A percentile compares a stretch with the other conserved stretches of the same genome.
phyloP scores from a whole-genome alignment of 2,888 invertebrate genomes.

The Scelioninae gen. 1 region DNA sequence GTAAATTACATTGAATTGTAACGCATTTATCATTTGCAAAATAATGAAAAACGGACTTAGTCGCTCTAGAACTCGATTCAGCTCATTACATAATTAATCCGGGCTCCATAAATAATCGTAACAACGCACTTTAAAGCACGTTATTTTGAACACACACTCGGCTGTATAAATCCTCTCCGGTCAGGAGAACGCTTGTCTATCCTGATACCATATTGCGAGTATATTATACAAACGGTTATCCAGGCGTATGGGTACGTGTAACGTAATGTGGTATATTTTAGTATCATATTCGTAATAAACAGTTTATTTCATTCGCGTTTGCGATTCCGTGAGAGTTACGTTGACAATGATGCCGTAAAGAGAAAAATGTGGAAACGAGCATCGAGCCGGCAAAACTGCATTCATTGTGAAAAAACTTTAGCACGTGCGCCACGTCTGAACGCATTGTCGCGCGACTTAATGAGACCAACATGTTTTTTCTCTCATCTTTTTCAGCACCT shows the following conservation, averaged over 20 bases:
- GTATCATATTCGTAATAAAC: conserved; percentile 55
- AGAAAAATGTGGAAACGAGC: conserved; percentile 31
- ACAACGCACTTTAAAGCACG: conserved; percentile 22
- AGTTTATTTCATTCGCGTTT: conserved; percentile 36
- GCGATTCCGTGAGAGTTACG: conserved; percentile 27
- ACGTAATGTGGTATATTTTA: conserved; percentile 32
- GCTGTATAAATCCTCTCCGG: conserved; percentile 44
- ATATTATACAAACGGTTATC: conserved; percentile 48
- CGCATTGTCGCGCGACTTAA: conserved; percentile 26
- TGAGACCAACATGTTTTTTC: conserved; percentile 47
- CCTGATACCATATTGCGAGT: too few relatives aligned
- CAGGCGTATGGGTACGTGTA: conserved; percentile 5
- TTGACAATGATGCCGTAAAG: conserved; percentile 18
- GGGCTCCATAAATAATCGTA: conserved; percentile 26
- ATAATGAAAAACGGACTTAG: background rate
- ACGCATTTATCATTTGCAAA: background rate
- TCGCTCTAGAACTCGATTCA: conserved; percentile 9
- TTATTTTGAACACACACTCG: conserved; percentile 21
- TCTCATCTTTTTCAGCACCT: conserved; percentile 11
- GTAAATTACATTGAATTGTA: too few relatives aligned
- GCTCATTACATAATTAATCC: conserved; percentile 38
- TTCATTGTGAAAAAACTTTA: conserved; percentile 17
- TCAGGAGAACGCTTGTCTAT: too few relatives aligned
- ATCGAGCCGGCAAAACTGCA: background rate
- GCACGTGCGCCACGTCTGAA: conserved; percentile 16